Evolutionary conservation across 23 tunicate species (phyloP), one percentile per base, ranked within the genome.

Genomic region (Styela clava): DNA sequence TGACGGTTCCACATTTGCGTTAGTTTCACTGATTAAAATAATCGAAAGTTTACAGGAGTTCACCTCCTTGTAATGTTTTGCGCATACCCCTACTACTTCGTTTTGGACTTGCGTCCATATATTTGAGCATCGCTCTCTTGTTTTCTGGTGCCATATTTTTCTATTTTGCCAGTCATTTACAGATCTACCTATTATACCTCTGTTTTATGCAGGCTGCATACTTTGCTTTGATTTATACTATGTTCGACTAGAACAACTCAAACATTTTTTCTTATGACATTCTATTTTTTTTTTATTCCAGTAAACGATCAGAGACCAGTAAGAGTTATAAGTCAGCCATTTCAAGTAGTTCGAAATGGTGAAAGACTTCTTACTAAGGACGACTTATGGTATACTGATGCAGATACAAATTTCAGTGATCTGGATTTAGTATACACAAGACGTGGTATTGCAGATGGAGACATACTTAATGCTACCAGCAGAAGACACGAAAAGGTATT

Each of bases 301-400:
- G 98, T 93, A n/a, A 87, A 93, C 71, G 98, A 93, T 80, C 86
- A 93, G 68, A 61, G 83, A 1, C 98, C 98, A 20, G 28, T 87
- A 0, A 85, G 92, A 2, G 62, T 87, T 44, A 74, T 87, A 27
- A 79, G 87, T 68, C 37, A 81, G 62, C 86, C 88, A 22, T 93
- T 93, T 62, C 21, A 84, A 20, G 52, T 84, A 31, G 84, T 67
- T 31, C 77, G 89, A 1, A 74, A 87, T 74, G 31, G 86, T 44
- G 83, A 87, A 35, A 82, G 98, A 61, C 78, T 87, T 26, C 61
- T 93, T 24, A 93, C 98, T n/a, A 62, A 34, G 30, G 74, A 87
- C 78, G 98, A 93, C 70, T 78, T 93, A 1, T 87, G 92, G 89
- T 93, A 84, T 73, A 87, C 81, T 69, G 98, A 93, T 37, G 83